A percentile compares a stretch with the other conserved stretches of the same genome.
Conservation (phyloP, 2,888 invertebrate species). For the Caenorhabditis zanzibari region DNA sequence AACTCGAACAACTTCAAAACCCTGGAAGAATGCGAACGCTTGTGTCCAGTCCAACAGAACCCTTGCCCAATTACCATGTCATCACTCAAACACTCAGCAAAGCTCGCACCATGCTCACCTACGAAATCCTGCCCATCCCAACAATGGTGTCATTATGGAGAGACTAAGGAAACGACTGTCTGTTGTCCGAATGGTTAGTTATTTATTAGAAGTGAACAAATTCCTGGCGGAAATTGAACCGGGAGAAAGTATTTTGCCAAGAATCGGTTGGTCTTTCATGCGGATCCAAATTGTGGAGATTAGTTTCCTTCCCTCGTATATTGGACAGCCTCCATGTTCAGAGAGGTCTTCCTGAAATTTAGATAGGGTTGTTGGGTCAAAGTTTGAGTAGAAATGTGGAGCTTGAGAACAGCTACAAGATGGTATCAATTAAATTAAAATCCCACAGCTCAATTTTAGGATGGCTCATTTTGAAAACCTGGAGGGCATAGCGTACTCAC, state of each 20-base stretch:
- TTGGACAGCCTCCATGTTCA: constrained; percentile 79
- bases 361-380: too few species aligned
- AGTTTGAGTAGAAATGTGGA: too few species aligned
- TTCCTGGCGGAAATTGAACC: neutral
- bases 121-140: constrained; percentile 74
- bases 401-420: too few species aligned
- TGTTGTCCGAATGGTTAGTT: constrained; percentile 81
- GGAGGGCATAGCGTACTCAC: too few species aligned
- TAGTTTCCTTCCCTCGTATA: constrained; percentile 73
- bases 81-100: constrained; percentile 66
- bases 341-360: constrained; percentile 61
- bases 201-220: neutral
- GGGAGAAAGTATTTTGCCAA: neutral
- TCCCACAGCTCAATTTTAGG: too few species aligned
- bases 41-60: constrained; percentile 79
- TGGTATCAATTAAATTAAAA: too few species aligned
- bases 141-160: constrained; percentile 82
- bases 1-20: constrained; percentile 82
- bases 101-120: constrained; percentile 70
- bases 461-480: too few species aligned
- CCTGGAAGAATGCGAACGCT: constrained; percentile 72
- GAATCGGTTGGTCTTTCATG: constrained; percentile 35
- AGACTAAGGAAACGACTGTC: constrained; percentile 77
- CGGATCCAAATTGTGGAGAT: constrained; percentile 66
- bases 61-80: constrained; percentile 77